A percentile compares a stretch with the other conserved stretches of the same genome.
Evolutionary conservation across 2,888 invertebrate species (phyloP).

Genomic region (Smittia aterrima): DNA sequence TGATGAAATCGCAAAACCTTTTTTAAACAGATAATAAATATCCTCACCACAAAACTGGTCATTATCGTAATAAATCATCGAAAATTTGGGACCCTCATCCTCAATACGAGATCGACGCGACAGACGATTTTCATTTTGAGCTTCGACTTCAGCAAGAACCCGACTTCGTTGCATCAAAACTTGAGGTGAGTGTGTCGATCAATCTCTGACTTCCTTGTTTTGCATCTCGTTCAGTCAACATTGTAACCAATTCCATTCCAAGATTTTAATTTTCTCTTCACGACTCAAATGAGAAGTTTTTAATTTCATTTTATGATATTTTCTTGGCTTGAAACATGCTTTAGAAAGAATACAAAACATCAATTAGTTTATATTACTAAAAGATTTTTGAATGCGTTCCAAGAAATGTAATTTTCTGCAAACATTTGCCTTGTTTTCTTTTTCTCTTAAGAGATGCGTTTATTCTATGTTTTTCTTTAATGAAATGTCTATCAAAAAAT

Average conservation of each 20-base stretch:
- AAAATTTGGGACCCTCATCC: conserved; percentile 73
- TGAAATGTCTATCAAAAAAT: conserved; percentile 13
- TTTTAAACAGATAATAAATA: conserved; percentile 39
- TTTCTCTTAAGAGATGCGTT: background rate
- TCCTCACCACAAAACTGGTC: conserved; percentile 60
- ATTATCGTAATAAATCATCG: conserved; percentile 62
- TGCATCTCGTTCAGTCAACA: background rate
- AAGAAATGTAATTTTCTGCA: conserved; percentile 21
- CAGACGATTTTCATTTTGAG: conserved; percentile 57
- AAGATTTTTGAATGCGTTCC: conserved; percentile 32
- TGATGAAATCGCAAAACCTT: conserved; percentile 22
- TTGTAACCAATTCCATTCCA: background rate
- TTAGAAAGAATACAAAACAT: conserved; percentile 8
- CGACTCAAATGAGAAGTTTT: background rate
- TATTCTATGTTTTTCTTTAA: background rate
- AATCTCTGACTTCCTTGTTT: background rate
- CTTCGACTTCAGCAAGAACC: conserved; percentile 49
- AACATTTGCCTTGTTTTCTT: background rate
- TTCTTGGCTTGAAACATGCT: background rate
- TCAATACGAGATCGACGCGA: conserved; percentile 66
- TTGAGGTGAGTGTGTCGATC: conserved; percentile 29
- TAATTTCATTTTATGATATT: conserved; percentile 4
- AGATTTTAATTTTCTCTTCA: background rate
- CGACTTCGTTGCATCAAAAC: conserved; percentile 47
- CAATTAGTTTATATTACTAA: conserved; percentile 3